phyloP scores from a whole-genome alignment of 2,888 invertebrate species.

The Branchellion lobata region DNA sequence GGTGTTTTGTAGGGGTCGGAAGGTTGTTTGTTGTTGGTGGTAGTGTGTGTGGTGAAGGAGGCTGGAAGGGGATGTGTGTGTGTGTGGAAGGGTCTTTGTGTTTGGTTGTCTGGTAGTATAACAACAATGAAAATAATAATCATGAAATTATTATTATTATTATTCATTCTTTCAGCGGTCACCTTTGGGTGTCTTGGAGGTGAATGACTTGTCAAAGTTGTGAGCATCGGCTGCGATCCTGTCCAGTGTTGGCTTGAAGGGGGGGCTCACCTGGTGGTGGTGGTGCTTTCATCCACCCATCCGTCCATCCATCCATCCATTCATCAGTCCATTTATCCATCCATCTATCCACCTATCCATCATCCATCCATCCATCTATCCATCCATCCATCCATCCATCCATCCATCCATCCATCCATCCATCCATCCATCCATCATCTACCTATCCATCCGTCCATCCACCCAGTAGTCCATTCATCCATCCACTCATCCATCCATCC shows the following conservation, averaged over 20 bases:
- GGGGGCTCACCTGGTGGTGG: conserved; percentile 75
- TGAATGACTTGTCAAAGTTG: conserved; percentile 97
- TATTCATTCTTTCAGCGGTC: no score
- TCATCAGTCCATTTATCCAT: not conserved
- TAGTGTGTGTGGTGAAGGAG: no score
- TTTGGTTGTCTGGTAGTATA: no score
- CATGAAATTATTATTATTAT: no score
- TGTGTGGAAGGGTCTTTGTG: no score
- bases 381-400: not conserved
- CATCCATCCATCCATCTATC: not conserved
- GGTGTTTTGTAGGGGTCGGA: no score
- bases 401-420: not conserved
- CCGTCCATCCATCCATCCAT: not conserved
- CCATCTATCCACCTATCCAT: not conserved
- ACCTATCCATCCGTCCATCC: no score
- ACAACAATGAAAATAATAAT: no score
- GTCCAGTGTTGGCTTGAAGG: conserved; percentile 93
- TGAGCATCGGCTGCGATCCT: conserved; percentile 73
- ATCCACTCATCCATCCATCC: no score
- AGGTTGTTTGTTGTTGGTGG: no score
- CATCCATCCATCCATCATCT: not conserved
- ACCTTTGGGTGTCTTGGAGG: conserved; percentile 88
- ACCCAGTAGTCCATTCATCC: no score
- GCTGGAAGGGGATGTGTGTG: no score
- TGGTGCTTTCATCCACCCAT: conserved; percentile 55